Base-by-base conservation (phyloP, 37 sponge, comb jelly and placozoan species). In the Hexactinellida sp. region DNA sequence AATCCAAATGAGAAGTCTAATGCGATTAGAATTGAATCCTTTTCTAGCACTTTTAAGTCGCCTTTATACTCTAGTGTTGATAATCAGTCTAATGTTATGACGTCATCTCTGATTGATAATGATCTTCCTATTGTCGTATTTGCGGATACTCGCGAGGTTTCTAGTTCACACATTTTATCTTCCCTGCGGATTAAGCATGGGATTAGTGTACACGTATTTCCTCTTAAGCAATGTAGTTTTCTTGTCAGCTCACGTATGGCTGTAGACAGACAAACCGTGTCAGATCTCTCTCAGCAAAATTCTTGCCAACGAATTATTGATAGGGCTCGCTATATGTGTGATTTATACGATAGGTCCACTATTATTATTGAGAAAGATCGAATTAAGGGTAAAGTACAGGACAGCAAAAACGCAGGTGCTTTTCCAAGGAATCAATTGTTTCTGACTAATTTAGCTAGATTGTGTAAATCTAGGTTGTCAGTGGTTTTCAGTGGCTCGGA, bases 351-450 rank as follows among this genome's bases (percentile, higher is more conserved):
- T 7, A 10, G 76, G 34, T 23, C 19, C 13, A 63, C 19, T 63
- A 63, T 63, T n/a, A 63, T 63, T 28, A 63, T 63, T 25, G 76
- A 63, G 34, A 63, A 63, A 63, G 76, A 63, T 28, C 76, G 76
- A 3, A 7, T 63, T 23, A 63, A 63, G 25, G 28, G 19, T 21
- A 63, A 63, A n/a, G 3, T 63, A 63, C 76, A 63, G 25, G 76
- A 28, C 25, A 1, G 19, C 13, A 63, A 32, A 63, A 63, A 25
- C 3, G 5, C 76, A 7, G 25, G 76, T 63, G 52, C 16, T 19
- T 63, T 63, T 7, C 5, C 76, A n/a, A 63, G 76, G 30, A 63
- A 63, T 63, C 76, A 63, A 28, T 25, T n/a, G 76, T 63, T 63
- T 28, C 30, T 63, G 5, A 32, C 76, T 23, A 63, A 63, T n/a